phyloP scores from a whole-genome alignment of 2,888 invertebrate species.

The Disparrhopalites patrizii region DNA sequence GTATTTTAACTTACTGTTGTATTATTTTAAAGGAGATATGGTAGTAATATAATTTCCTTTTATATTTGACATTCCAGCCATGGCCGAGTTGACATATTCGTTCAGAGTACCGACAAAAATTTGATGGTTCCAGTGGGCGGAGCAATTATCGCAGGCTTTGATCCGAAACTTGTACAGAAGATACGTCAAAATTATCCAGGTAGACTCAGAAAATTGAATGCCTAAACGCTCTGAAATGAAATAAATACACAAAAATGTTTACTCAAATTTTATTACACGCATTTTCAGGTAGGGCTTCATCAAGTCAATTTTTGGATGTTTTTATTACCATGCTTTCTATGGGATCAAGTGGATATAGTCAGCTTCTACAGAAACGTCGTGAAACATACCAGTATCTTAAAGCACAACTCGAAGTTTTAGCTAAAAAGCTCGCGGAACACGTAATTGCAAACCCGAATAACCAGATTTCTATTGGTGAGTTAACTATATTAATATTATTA shows the following conservation, averaged over 20 bases:
- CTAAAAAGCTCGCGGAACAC: slow-evolving; percentile 58
- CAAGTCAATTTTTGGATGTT: slow-evolving; percentile 66
- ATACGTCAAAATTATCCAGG: slow-evolving; percentile 71
- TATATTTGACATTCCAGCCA: slow-evolving; percentile 52
- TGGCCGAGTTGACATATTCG: slow-evolving; percentile 71
- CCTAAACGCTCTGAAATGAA: no score
- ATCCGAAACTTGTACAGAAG: slow-evolving; percentile 59
- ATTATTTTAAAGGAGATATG: no score
- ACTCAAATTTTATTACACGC: no score
- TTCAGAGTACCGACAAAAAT: slow-evolving; percentile 82
- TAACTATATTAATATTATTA: no score
- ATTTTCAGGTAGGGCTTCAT: slow-evolving; percentile 64
- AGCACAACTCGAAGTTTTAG: slow-evolving; percentile 57
- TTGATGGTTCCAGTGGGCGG: slow-evolving; percentile 80
- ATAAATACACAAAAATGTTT: no score
- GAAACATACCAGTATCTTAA: slow-evolving; percentile 61
- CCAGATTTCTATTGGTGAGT: slow-evolving; percentile 66
- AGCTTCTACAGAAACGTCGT: slow-evolving; percentile 60
- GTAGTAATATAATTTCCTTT: no score
- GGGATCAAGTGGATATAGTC: slow-evolving; percentile 63
- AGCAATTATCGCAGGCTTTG: slow-evolving; percentile 68
- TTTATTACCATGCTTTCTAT: slow-evolving; percentile 70
- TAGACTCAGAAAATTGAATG: no score
- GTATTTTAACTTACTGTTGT: no score
- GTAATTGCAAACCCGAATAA: slow-evolving; percentile 63